Evolutionary conservation across 2,888 invertebrate species (phyloP), one percentile per base, ranked within the genome.

Genomic region (Neoscelio sp.): DNA sequence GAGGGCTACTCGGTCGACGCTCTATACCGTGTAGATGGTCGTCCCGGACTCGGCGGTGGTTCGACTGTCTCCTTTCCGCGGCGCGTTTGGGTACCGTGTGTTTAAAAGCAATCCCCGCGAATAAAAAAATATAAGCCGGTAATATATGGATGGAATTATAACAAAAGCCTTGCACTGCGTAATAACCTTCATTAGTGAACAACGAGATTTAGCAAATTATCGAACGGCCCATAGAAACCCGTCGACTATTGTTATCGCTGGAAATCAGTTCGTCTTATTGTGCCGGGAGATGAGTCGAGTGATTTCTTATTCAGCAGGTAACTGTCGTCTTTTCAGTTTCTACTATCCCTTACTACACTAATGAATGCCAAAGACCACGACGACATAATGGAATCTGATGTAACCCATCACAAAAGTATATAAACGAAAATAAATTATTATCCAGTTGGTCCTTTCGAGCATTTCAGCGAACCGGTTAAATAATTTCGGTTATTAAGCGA

Each of bases 221-320:
- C 35, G 38, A 7, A 5, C 10, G 10, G 7, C 8, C 30, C 28
- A 18, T 26, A 30, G 13, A 18, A 42, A 20, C 28, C 7, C 4
- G 38, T 13, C 12, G 48, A 15, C 67, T 30, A 71, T 78, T 71
- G 60, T 78, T 65, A 52, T 76, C 44, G 20, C 10, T 10, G 42
- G 42, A 38, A 10, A 26, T 26, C 23, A 48, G 65, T 26, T 15
- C 30, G 42, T 28, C 50, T 71, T 48, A 64, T 67, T 71, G 71
- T 67, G 54, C 18, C 30, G 15, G 7, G 35, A 65, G 65, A 65
- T 68, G 46, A 71, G 58, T 62, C 50, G 35, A 65, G 50, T 70
- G 64, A 71, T 77, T 65, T 65, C 60, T 77, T 65, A 71, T 71
- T 60, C 77, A 48, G 64, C 64, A 70, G 77, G 50, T 65, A 65